Base-by-base conservation (phyloP, 2,113 vertebrate genomes). In the Callionymus lyra region DNA sequence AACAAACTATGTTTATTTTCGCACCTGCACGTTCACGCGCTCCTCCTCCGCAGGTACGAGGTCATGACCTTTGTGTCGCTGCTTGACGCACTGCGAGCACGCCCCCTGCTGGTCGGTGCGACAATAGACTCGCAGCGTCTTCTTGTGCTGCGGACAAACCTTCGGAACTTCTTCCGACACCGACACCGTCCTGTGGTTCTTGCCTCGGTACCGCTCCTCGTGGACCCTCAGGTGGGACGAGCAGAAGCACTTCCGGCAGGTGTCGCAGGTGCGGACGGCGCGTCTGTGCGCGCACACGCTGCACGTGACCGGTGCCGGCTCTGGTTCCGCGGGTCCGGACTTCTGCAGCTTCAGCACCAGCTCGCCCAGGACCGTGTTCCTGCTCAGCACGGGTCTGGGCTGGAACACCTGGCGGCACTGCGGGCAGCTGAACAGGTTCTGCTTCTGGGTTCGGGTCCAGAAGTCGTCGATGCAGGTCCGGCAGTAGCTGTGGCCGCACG, bases 401-500 rank as follows among this genome's bases (percentile, higher is more conserved):
- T 67, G 65, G 15, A 85, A 86, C 53, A 47, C 72, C 76, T 80
- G 81, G 9, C 84, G 34, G 68, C 84, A 86, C 58, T 86, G 84
- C 1, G 84, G 84, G 41, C 84, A 86, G 59, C 68, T 75, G 63
- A 76, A 79, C 14, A 72, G 59, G 1, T 63, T 63, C 13, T 74
- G 68, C 45, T 73, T 69, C 18, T 72, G 71, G 5, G 38, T 1
- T 60, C 79, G 18, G 68, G 79, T 78, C 90, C 84, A 88, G 73
- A 88, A 89, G 11, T 82, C 82, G 8, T 76, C 76, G 6, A 86
- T 82, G 42, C 84, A 86, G 14, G 63, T 55, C 59, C 89, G 69
- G 35, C 90, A 94, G 66, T 91, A 94, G 70, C 90, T 94, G 77
- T 94, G 90, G 34, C 90, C 90, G 36, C 84, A 86, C 2, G 84